A percentile compares a stretch with the other conserved stretches of the same genome.
These are phyloP conservation scores for Pachycephala philippinensis DNA, from an alignment of 2,113 vertebrate genomes.

Conservation along the genomic window DNA sequence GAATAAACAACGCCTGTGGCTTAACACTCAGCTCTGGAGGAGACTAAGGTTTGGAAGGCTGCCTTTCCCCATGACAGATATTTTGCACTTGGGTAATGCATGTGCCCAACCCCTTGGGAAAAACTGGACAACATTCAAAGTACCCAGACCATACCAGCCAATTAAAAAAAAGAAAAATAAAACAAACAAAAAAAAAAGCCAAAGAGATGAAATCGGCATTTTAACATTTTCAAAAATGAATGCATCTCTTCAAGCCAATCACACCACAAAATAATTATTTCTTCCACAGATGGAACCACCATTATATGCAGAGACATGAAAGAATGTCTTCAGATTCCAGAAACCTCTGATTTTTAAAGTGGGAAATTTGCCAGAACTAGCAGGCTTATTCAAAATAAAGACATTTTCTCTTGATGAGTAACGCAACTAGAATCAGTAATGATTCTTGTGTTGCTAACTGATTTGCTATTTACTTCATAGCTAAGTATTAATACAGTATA, in stretches of 20 bases:
- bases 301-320: neutral
- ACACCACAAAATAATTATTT: neutral
- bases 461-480: neutral
- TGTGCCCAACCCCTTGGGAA: fast-evolving
- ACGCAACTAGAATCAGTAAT: neutral
- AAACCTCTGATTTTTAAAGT: neutral
- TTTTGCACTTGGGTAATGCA: neutral
- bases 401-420: neutral
- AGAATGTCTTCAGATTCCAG: neutral
- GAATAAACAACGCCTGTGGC: neutral
- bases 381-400: neutral
- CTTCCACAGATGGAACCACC: neutral
- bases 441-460: neutral
- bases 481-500: neutral
- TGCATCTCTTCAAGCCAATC: neutral
- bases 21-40: neutral
- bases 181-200: neutral
- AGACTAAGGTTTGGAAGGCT: neutral
- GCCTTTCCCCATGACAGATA: neutral
- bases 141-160: neutral
- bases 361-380: neutral
- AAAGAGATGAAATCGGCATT: neutral
- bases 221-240: neutral
- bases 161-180: neutral
- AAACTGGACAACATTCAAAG: neutral